Conservation (phyloP, 2,888 invertebrate species). For the Geotrupes spiniger region DNA sequence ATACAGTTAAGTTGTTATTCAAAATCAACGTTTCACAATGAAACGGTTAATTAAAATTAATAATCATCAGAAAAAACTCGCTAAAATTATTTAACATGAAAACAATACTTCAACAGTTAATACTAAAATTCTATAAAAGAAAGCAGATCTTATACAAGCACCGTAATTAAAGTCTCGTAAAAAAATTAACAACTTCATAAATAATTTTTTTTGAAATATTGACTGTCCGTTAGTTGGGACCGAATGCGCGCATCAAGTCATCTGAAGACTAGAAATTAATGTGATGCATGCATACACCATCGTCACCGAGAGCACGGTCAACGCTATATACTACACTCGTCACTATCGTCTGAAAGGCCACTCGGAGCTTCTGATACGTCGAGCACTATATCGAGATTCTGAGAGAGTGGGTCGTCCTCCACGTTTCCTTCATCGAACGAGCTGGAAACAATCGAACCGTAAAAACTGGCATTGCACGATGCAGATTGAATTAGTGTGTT, state of each 20-base stretch:
- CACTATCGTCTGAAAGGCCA: slow-evolving; percentile 52
- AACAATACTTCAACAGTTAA: not conserved
- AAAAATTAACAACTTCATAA: not conserved
- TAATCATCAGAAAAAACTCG: not conserved
- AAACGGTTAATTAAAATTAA: not conserved
- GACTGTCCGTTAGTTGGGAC: not conserved
- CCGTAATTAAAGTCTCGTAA: not conserved
- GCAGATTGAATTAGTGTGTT: no score
- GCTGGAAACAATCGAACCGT: slow-evolving; percentile 50
- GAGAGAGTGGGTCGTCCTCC: slow-evolving; percentile 60
- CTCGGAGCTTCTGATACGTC: slow-evolving; percentile 37
- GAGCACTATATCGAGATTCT: slow-evolving; percentile 63
- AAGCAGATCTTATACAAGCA: not conserved
- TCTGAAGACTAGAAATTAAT: slow-evolving; percentile 7
- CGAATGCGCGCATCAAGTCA: not conserved
- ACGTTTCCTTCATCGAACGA: slow-evolving; percentile 66
- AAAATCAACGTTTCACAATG: no score
- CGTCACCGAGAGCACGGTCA: not conserved
- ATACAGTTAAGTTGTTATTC: no score
- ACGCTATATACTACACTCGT: slow-evolving; percentile 61
- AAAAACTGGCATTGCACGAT: no score
- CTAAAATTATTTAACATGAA: slow-evolving; percentile 1
- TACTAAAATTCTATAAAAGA: not conserved
- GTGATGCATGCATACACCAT: not conserved
- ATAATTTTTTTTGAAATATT: not conserved